Evolutionary conservation across 1,140 invertebrate genomes (phyloP).

Genomic region (Drosophila ironensis): DNA sequence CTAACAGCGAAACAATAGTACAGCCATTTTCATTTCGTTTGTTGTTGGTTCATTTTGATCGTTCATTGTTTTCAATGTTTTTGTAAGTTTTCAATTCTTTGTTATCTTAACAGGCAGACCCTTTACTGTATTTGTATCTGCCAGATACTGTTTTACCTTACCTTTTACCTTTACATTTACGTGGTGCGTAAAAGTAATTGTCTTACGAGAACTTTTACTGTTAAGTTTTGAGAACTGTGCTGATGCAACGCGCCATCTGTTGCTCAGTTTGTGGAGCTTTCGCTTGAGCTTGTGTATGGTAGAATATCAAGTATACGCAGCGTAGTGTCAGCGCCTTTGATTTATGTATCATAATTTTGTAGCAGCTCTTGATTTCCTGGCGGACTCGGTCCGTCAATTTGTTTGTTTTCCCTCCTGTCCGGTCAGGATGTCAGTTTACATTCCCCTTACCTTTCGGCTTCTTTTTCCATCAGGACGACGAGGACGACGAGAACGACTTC

Average conservation of each 20-base stretch:
- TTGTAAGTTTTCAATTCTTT: constrained; percentile 3
- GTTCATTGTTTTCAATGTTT: constrained; percentile 37
- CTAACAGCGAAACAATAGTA: neutral
- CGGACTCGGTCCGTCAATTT: constrained; percentile 14
- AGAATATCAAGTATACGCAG: constrained; percentile 50
- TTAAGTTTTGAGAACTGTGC: constrained; percentile 4
- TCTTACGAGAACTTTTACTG: neutral
- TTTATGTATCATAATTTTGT: constrained; percentile 41
- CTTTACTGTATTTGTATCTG: constrained; percentile 1
- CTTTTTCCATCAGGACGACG: constrained; percentile 44
- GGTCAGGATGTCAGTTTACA: neutral
- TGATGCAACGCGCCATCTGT: constrained; percentile 16
- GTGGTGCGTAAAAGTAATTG: too few species aligned
- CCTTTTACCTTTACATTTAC: neutral
- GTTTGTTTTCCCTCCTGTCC: neutral
- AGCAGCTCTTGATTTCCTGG: constrained; percentile 29
- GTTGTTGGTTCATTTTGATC: constrained; percentile 35
- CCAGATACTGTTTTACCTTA: neutral
- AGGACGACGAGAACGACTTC: constrained; percentile 78
- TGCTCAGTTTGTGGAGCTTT: constrained; percentile 35
- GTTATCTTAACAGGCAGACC: neutral
- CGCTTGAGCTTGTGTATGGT: constrained; percentile 38
- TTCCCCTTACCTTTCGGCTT: neutral
- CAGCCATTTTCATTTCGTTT: constrained; percentile 25
- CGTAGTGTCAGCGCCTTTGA: constrained; percentile 35